These are phyloP conservation scores for Drosophila seclusa DNA, from an alignment of 2,888 invertebrate species.

Conservation along the genomic window DNA sequence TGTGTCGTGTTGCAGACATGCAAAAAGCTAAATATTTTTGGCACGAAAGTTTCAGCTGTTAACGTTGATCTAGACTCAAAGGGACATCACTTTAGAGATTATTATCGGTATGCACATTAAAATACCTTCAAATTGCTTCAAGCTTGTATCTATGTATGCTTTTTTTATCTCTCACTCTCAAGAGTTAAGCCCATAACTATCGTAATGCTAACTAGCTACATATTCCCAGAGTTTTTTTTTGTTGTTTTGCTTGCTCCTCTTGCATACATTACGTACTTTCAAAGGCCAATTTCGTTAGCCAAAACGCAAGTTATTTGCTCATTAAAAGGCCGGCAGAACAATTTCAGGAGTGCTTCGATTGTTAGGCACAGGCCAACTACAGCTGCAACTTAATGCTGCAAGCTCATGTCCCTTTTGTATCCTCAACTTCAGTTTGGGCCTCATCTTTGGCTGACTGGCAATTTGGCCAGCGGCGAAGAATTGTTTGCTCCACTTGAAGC, in stretches of 20 bases:
- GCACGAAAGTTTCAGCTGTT: background rate
- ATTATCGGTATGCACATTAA: background rate
- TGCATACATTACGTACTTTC: conserved; percentile 62
- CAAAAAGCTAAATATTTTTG: background rate
- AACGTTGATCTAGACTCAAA: background rate
- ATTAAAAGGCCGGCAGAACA: conserved; percentile 59
- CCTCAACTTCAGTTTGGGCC: conserved; percentile 2
- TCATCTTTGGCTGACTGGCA: conserved; percentile 51
- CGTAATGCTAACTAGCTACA: conserved; percentile 32
- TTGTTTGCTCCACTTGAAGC: conserved; percentile 51
- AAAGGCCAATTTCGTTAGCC: conserved; percentile 51
- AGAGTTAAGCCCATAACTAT: conserved; percentile 29
- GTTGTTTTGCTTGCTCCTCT: conserved; percentile 14
- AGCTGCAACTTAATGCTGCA: conserved; percentile 4
- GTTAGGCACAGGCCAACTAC: conserved; percentile 47
- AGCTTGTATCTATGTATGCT: background rate
- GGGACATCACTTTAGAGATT: background rate
- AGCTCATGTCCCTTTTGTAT: conserved; percentile 59
- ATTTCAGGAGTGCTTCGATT: conserved; percentile 50
- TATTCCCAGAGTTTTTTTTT: conserved; percentile 14
- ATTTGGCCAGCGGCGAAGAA: conserved; percentile 57
- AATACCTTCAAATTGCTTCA: background rate
- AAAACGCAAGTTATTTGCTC: conserved; percentile 67
- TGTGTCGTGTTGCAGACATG: background rate
- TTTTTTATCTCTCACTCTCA: conserved; percentile 10